Evolutionary conservation across 2,888 invertebrate species (phyloP).

Genomic region (Helobdella robusta): DNA sequence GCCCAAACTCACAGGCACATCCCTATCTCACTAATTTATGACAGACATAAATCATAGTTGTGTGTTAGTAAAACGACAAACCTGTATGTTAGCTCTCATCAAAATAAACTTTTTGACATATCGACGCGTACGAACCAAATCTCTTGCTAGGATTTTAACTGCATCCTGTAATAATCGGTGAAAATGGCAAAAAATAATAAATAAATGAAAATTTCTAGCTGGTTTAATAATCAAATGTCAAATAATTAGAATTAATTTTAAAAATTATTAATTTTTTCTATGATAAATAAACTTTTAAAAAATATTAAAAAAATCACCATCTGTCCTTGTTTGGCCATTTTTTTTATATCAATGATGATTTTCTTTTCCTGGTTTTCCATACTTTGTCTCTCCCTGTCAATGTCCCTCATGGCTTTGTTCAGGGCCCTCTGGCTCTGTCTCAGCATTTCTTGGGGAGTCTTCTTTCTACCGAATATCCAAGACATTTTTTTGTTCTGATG

Average conservation of each 20-base stretch:
- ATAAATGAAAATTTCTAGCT: no score
- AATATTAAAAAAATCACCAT: conserved; percentile 61
- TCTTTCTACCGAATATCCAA: conserved; percentile 77
- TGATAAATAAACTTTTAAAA: neutral
- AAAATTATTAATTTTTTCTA: neutral
- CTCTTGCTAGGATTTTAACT: conserved; percentile 98
- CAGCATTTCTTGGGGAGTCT: conserved; percentile 95
- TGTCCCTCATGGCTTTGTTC: conserved; percentile 93
- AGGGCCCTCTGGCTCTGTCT: conserved; percentile 94
- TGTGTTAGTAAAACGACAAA: conserved; percentile 56
- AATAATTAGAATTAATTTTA: neutral
- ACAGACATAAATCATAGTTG: neutral
- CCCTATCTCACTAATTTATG: neutral
- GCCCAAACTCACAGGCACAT: neutral
- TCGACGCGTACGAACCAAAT: conserved; percentile 82
- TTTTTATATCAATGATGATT: conserved; percentile 92
- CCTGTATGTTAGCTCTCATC: conserved; percentile 96
- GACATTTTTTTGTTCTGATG: conserved; percentile 17
- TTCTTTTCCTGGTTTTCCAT: conserved; percentile 99
- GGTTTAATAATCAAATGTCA: neutral
- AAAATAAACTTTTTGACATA: conserved; percentile 97
- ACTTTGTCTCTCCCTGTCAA: conserved; percentile 77
- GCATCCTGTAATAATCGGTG: conserved; percentile 64
- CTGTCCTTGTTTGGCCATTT: conserved; percentile 95
- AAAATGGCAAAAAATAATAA: neutral